These are phyloP conservation scores for Sciaenops ocellatus DNA, from an alignment of 2,797 vertebrate species.

Conservation along the genomic window DNA sequence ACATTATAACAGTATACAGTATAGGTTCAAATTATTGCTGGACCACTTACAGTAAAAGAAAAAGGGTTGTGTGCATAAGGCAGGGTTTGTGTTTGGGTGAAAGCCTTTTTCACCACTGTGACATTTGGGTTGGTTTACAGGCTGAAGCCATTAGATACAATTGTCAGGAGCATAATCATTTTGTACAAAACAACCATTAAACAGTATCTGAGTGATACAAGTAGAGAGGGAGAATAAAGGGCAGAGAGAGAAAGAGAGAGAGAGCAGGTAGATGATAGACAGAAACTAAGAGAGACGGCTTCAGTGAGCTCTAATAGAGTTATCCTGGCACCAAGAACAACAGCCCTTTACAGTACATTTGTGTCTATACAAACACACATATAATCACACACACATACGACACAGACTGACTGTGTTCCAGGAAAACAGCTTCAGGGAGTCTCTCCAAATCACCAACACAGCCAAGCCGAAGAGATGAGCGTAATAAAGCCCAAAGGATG, in stretches of 20 bases:
- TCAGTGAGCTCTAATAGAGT: constrained; percentile 10
- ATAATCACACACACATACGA: constrained; percentile 17
- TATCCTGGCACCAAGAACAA: constrained; percentile 14
- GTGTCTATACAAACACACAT: neutral
- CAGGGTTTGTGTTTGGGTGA: neutral
- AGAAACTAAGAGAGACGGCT: constrained; percentile 1
- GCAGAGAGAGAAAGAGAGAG: neutral
- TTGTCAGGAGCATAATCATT: constrained; percentile 20
- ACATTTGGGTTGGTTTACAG: constrained; percentile 19
- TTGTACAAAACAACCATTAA: constrained; percentile 29
- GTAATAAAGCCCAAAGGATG: constrained; percentile 52
- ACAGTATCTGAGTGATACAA: neutral
- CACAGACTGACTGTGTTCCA: constrained; percentile 19
- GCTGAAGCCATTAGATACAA: constrained; percentile 13
- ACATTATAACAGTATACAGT: neutral
- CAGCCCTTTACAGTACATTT: constrained; percentile 10
- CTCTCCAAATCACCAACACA: constrained; percentile 35
- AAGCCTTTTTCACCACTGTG: constrained; percentile 11
- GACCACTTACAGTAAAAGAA: neutral
- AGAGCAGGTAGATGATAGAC: neutral
- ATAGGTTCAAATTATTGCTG: neutral
- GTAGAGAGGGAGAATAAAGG: too few species aligned
- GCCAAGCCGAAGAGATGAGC: constrained; percentile 34
- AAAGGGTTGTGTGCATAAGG: neutral
- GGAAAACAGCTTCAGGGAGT: constrained; percentile 51